Conservation (phyloP, 1,140 invertebrate genomes). For the Sycophila sp. region DNA sequence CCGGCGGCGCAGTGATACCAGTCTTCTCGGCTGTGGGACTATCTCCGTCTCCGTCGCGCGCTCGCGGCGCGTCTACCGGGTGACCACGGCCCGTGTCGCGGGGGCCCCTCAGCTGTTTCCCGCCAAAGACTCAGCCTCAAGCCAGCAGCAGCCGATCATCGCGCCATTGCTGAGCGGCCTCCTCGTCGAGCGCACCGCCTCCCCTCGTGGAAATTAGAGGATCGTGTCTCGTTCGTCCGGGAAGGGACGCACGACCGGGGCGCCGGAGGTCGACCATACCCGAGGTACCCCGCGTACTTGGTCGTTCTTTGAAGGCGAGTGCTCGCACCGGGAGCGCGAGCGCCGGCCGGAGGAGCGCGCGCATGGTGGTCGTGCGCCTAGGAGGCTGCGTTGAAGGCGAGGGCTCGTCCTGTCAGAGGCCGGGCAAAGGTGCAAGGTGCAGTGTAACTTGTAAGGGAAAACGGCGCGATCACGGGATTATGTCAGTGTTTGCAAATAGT, state of each 20-base stretch:
- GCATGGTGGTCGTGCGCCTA: too few relatives aligned
- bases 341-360: too few relatives aligned
- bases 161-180: slow-evolving; percentile 27
- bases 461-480: slow-evolving; percentile 52
- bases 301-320: too few relatives aligned
- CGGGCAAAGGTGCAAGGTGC: not conserved
- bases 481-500: slow-evolving; percentile 62
- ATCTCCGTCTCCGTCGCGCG: not conserved
- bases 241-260: not conserved
- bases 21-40: slow-evolving; percentile 32
- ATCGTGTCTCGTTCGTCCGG: slow-evolving; percentile 57
- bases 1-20: slow-evolving; percentile 65
- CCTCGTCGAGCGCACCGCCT: not conserved
- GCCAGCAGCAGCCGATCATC: not conserved
- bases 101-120: slow-evolving; percentile 74
- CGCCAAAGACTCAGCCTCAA: slow-evolving; percentile 73
- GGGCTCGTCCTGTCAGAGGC: not conserved
- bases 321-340: too few relatives aligned
- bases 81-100: slow-evolving; percentile 43
- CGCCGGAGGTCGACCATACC: too few relatives aligned
- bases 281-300: too few relatives aligned
- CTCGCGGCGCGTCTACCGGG: slow-evolving; percentile 34
- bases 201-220: slow-evolving; percentile 37
- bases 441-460: slow-evolving; percentile 42
- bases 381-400: too few relatives aligned